Conservation (phyloP, 2,888 invertebrate genomes). For the Amphipoea lucens region DNA sequence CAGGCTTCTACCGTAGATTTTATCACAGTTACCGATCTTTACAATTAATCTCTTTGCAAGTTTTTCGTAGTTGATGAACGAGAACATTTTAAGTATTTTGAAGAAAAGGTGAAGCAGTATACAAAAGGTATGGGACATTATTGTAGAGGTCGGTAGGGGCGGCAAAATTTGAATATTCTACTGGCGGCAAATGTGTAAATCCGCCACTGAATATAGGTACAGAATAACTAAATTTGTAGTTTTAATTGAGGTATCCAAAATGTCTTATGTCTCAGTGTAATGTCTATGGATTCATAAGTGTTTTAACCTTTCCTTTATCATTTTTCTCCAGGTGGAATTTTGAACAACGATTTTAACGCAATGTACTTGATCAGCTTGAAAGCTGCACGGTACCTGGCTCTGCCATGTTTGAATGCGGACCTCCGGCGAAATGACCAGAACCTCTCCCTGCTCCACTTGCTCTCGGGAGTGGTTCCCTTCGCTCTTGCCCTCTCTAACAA, state of each 20-base stretch:
- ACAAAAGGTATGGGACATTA: too few relatives aligned
- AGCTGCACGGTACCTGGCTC: constrained; percentile 79
- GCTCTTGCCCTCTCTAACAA: constrained; percentile 75
- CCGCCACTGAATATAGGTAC: not conserved
- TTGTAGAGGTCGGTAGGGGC: too few relatives aligned
- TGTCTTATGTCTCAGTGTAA: not conserved
- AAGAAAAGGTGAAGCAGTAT: too few relatives aligned
- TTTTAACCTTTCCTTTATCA: not conserved
- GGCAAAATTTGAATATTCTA: too few relatives aligned
- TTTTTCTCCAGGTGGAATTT: constrained; percentile 73
- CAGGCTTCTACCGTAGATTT: too few relatives aligned
- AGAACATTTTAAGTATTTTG: too few relatives aligned
- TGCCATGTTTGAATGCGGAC: constrained; percentile 84
- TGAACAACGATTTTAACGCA: constrained; percentile 77
- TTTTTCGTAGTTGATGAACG: too few relatives aligned
- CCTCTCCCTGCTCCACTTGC: constrained; percentile 75
- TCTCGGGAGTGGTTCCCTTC: constrained; percentile 83
- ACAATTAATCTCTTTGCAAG: too few relatives aligned
- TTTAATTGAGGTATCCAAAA: not conserved
- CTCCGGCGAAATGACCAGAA: constrained; percentile 72
- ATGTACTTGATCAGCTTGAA: constrained; percentile 76
- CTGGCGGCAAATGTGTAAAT: too few relatives aligned
- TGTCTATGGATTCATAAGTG: not conserved
- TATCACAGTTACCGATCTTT: too few relatives aligned
- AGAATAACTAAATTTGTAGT: not conserved